These are phyloP conservation scores for Caenorhabditis briggsae DNA, from an alignment of 1,140 invertebrate genomes.

Conservation along the genomic window DNA sequence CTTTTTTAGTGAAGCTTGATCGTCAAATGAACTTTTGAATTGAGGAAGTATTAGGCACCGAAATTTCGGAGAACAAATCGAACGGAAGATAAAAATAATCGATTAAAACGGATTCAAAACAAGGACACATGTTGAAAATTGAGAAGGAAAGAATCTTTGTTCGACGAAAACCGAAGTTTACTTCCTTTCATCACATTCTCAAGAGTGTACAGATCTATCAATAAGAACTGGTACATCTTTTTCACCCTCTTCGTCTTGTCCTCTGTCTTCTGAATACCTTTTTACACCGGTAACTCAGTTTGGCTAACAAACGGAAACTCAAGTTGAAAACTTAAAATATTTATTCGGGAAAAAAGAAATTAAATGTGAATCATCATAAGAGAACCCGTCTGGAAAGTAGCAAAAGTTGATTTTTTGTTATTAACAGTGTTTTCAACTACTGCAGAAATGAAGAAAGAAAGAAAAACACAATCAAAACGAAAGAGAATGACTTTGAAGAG, in stretches of 20 bases:
- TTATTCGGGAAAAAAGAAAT: conserved; percentile 12
- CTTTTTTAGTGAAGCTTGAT: not conserved
- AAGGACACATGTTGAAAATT: not conserved
- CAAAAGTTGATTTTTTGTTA: not conserved
- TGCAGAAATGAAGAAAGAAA: not conserved
- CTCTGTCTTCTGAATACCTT: not conserved
- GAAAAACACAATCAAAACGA: not conserved
- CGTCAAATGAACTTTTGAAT: not conserved
- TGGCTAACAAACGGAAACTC: not conserved
- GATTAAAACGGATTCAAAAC: not conserved
- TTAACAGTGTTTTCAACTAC: not conserved
- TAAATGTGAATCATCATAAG: conserved; percentile 17
- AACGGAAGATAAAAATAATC: too few relatives aligned
- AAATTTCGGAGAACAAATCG: not conserved
- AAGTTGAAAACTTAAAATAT: not conserved
- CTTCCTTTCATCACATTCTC: not conserved
- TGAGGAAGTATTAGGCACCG: too few relatives aligned
- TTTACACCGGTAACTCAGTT: not conserved
- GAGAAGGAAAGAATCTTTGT: not conserved
- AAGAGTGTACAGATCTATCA: conserved; percentile 25
- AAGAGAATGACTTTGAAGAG: not conserved
- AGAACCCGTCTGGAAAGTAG: conserved; percentile 18
- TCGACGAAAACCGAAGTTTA: conserved; percentile 46
- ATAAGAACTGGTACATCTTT: conserved; percentile 20
- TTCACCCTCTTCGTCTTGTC: too few relatives aligned